Base-by-base conservation (phyloP, 1,140 invertebrate genomes). In the Anoplophora glabripennis region DNA sequence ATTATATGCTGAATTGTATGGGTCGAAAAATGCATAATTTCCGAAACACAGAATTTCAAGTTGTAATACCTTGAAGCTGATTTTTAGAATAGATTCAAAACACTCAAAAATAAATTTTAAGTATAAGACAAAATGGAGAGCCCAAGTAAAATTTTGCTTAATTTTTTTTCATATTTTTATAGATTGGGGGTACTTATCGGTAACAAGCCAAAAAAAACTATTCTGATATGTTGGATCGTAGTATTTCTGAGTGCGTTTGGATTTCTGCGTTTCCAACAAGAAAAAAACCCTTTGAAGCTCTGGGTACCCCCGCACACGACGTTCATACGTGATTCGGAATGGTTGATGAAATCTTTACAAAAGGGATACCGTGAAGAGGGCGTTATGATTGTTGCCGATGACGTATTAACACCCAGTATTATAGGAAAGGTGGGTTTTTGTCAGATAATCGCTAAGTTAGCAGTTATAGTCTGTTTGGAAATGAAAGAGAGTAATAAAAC, bases 261-360 rank as follows among this genome's bases (percentile, higher is more conserved):
- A 35, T 72, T 85, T 17, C 66, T 85, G 9, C 75, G 73, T 58
- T 86, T 86, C 75, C 77, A 79, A 58, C 78, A 83, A 67, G 81
- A 84, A 74, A 83, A 80, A 65, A 84, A 88, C 73, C 88, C 88
- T 1, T 74, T 89, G 57, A 87, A 86, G 70, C 72, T 91, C 53
- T 91, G 88, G 88, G 84, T 90, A 7, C 82, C 82, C 12, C 75
- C 76, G 47, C 76, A 88, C 54, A 88, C 86, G 0, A 82, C 85
- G 57, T 90, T 89, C 73, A 79, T 81, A 36, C 69, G 70, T 59
- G 85, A 89, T 57, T 86, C 87, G 5, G 81, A 89, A 56, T 89
- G 88, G 87, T 79, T 89, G 38, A 83, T 86, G 66, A 75, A 80
- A n/a, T 83, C 82, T 57, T 87, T 86, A 75, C 80, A 83, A 51